Evolutionary conservation across 1,140 invertebrate species (phyloP).

Genomic region (Calliphora vicina): DNA sequence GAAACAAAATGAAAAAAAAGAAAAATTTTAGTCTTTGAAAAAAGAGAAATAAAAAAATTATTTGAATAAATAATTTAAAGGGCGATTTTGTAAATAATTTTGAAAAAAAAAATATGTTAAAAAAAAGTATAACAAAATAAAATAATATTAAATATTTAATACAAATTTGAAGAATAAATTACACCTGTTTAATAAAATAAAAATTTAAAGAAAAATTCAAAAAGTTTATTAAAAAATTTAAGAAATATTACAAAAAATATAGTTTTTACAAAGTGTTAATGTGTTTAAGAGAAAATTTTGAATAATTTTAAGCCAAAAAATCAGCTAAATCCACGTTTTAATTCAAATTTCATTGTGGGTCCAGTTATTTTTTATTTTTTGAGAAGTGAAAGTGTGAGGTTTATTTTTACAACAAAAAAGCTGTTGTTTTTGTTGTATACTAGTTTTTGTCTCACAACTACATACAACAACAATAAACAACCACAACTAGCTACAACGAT

Average conservation of each 20-base stretch:
- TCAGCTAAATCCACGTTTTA: too few species aligned
- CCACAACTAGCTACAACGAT: too few species aligned
- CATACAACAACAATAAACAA: too few species aligned
- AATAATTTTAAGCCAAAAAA: too few species aligned
- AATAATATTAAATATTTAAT: background rate
- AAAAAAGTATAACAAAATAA: background rate
- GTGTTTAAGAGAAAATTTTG: background rate
- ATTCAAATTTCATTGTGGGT: too few species aligned
- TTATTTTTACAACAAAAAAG: background rate
- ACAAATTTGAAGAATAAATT: background rate
- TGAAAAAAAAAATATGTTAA: background rate
- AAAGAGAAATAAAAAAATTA: conserved; percentile 1
- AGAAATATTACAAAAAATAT: background rate
- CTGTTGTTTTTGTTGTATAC: background rate
- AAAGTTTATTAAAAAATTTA: background rate
- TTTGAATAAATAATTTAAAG: background rate
- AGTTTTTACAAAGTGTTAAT: background rate
- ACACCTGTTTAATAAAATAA: background rate
- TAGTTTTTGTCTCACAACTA: background rate
- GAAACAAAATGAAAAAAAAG: background rate
- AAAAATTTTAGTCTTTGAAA: background rate
- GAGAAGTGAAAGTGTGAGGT: background rate
- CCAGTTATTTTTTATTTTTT: background rate
- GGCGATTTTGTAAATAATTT: too few species aligned
- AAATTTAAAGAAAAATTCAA: background rate